These are phyloP conservation scores for Tupiocoris notatus DNA, from an alignment of 2,888 invertebrate genomes.

Conservation along the genomic window DNA sequence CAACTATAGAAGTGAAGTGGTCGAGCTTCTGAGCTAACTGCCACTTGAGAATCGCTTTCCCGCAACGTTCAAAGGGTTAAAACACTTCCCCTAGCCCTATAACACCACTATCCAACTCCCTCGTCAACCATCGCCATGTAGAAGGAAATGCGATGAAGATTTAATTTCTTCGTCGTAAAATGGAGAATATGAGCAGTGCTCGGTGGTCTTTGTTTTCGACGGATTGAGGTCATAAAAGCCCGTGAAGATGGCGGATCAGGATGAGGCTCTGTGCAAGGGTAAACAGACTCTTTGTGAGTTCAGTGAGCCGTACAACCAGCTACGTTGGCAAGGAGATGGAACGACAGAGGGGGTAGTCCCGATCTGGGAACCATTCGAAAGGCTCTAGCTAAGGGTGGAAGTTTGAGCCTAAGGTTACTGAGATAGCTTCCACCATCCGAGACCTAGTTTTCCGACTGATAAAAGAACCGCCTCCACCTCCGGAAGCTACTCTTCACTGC, in stretches of 20 bases:
- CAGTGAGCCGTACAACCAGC: not conserved
- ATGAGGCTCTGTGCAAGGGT: not conserved
- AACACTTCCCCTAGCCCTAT: not conserved
- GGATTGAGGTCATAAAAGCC: not conserved
- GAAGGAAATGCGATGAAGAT: slow-evolving; percentile 13
- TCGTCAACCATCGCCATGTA: not conserved
- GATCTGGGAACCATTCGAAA: not conserved
- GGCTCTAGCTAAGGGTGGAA: not conserved
- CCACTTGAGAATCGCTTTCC: slow-evolving; percentile 1
- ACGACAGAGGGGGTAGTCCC: not conserved
- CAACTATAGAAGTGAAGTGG: not conserved
- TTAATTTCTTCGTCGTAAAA: slow-evolving; percentile 12
- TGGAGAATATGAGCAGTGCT: not conserved
- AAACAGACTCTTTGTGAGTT: not conserved
- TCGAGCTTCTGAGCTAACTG: slow-evolving; percentile 8
- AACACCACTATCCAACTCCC: not conserved
- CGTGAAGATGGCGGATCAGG: slow-evolving; percentile 2
- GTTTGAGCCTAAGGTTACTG: not conserved
- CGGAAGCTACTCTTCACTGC: not conserved
- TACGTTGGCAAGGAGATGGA: not conserved
- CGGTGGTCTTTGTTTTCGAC: not conserved
- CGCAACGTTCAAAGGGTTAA: slow-evolving; percentile 4
- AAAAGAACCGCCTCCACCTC: not conserved
- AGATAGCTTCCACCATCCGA: not conserved
- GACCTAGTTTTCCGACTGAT: not conserved